These are phyloP conservation scores for Oithona nana DNA, from an alignment of 2,888 invertebrate species.

Conservation along the genomic window DNA sequence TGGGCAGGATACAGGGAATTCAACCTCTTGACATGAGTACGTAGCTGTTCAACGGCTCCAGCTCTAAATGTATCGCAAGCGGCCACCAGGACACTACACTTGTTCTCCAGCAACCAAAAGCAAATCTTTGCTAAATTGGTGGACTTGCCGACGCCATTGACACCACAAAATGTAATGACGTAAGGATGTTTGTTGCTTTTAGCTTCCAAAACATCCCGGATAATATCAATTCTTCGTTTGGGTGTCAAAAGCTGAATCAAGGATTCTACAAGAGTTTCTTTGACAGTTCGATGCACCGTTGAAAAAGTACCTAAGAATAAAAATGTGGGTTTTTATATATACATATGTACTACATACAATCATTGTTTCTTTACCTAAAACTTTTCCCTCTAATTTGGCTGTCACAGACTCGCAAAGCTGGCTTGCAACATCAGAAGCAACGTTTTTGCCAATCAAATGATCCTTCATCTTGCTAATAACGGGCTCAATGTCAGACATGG, in stretches of 20 bases:
- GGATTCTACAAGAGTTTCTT: constrained; percentile 67
- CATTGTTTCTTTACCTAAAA: constrained; percentile 21
- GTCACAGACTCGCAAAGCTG: constrained; percentile 87
- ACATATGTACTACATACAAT: not conserved
- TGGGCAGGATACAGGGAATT: constrained; percentile 76
- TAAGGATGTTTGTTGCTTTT: constrained; percentile 63
- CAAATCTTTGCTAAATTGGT: constrained; percentile 98
- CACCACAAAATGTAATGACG: constrained; percentile 91
- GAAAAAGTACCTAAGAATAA: constrained; percentile 72
- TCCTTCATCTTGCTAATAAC: constrained; percentile 82
- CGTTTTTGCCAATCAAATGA: constrained; percentile 89
- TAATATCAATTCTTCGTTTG: constrained; percentile 78
- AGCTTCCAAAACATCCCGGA: constrained; percentile 84
- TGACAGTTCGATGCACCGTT: constrained; percentile 70
- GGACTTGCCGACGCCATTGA: constrained; percentile 96
- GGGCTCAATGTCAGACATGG: constrained; percentile 56
- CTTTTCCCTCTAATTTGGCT: constrained; percentile 67
- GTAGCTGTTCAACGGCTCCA: constrained; percentile 92
- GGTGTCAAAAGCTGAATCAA: constrained; percentile 86
- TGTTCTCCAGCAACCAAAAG: constrained; percentile 97
- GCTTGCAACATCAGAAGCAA: constrained; percentile 81
- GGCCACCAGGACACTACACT: constrained; percentile 82
- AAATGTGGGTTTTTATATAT: not conserved
- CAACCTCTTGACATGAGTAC: constrained; percentile 79
- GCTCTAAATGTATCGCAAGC: constrained; percentile 99